Base-by-base conservation (phyloP, 2,888 invertebrate genomes). In the Macaria notata region DNA sequence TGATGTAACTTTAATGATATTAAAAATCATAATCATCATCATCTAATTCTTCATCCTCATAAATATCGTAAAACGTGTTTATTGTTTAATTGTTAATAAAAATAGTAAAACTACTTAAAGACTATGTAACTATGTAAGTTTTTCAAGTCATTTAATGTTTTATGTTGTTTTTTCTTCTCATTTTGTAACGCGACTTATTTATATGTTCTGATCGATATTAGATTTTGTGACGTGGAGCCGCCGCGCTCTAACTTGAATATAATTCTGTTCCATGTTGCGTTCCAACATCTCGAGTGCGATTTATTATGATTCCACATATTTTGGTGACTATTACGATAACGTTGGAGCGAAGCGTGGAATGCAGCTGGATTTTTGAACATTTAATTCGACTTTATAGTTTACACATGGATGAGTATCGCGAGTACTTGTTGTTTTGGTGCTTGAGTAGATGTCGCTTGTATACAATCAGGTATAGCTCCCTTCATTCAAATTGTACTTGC, bases 51-150 rank as follows among this genome's bases (percentile, higher is more conserved):
- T 73, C 75, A 75, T 73, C 70, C 51, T 60, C 52, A 63, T 78
- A 79, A 85, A 88, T 86, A 88, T 78, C 77, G 84, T 79, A 84
- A 84, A 86, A 82, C 70, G 62, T 73, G 68, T 69, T 75, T 73
- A 66, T 62, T 75, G 65, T 71, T 72, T 73, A 68, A 68, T 75
- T 76, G 71, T 76, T 74, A 73, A 81, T 82, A 86, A 87, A 83
- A 84, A 84, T 76, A 76, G 85, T 82, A 86, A 86, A 88, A 86
- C 76, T 75, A 79, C 76, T 79, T 78, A 79, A 84, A 81, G 79
- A 83, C 81, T 83, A 79, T 70, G 71, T 83, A 78, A 79, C 50
- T 54, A 48, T 54, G 54, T 59, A 59, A 59, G 80, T 70, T 81
- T 78, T 81, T 82, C 80, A 80, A 82, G 83, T 84, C 83, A 79